Percentiles rank a stretch among this genome's conserved stretches.
phyloP scores from a whole-genome alignment of 2,113 vertebrate species.

The Caloenas nicobarica region DNA sequence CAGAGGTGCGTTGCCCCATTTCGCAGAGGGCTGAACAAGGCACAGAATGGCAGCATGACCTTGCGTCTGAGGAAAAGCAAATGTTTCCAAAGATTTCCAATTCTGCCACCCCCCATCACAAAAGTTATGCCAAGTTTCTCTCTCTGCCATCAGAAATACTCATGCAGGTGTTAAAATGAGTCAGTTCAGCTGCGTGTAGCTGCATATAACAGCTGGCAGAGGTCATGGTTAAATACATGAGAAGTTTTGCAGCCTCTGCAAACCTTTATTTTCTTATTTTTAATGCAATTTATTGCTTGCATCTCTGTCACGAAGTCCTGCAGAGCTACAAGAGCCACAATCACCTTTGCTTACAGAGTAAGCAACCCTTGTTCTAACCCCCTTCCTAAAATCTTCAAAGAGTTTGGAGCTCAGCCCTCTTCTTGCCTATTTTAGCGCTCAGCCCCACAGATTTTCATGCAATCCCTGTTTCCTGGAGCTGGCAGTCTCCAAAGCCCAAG shows the following conservation, averaged over 20 bases:
- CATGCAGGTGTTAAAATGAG: neutral
- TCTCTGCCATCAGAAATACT: neutral
- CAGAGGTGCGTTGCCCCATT: neutral
- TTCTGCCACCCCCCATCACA: neutral
- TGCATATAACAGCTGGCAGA: neutral
- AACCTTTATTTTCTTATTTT: constrained; percentile 5
- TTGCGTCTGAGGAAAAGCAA: neutral
- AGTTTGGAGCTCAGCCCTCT: neutral
- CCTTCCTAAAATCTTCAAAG: neutral
- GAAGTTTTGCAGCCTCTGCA: neutral
- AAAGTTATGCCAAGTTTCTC: neutral
- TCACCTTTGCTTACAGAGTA: neutral
- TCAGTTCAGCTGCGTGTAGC: neutral
- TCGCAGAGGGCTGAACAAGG: neutral
- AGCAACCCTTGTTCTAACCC: neutral
- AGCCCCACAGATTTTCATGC: neutral
- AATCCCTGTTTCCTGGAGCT: neutral
- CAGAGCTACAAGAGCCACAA: neutral
- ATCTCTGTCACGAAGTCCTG: neutral
- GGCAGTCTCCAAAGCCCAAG: neutral
- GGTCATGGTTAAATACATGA: neutral
- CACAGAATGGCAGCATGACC: constrained; percentile 15
- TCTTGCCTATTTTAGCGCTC: neutral
- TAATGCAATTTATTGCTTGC: neutral
- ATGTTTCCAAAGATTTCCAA: neutral